Evolutionary conservation across 2,888 invertebrate genomes (phyloP).

Genomic region (Parasteatoda lunata): DNA sequence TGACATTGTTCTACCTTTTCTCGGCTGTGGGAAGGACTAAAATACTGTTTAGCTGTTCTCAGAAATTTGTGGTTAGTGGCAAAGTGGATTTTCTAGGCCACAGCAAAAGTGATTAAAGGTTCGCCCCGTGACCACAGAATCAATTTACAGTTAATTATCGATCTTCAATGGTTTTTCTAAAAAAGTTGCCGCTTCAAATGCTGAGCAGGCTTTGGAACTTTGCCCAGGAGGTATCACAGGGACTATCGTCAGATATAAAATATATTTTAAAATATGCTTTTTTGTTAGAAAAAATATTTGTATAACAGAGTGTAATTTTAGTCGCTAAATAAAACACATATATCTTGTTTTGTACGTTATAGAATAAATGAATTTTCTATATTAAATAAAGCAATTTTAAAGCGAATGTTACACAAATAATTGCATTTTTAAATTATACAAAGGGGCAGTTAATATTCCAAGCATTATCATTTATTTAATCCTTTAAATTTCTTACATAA

Average conservation of each 20-base stretch:
- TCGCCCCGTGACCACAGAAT: conserved; percentile 26
- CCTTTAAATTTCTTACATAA: too few species aligned
- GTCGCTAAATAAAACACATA: too few species aligned
- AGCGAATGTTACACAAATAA: too few species aligned
- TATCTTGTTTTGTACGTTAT: too few species aligned
- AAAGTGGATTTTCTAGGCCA: conserved; percentile 39
- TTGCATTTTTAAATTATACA: too few species aligned
- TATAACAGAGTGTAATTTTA: too few species aligned
- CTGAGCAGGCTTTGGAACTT: conserved; percentile 36
- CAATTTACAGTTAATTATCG: conserved; percentile 62
- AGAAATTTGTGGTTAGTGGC: conserved; percentile 33
- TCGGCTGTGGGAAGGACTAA: neutral
- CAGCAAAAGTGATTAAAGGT: conserved; percentile 47
- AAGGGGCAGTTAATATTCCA: too few species aligned
- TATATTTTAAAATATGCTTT: neutral
- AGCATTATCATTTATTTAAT: too few species aligned
- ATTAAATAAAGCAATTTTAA: too few species aligned
- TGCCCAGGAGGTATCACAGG: neutral
- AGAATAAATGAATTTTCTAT: too few species aligned
- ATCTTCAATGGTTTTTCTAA: conserved; percentile 21
- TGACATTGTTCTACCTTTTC: conserved; percentile 2
- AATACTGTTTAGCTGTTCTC: conserved; percentile 4
- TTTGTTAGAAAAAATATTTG: too few species aligned
- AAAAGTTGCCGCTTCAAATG: conserved; percentile 23
- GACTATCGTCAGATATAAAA: neutral